A percentile compares a stretch with the other conserved stretches of the same genome.
Conservation (phyloP, 1,140 invertebrate species). For the Leptinotarsa texana region DNA sequence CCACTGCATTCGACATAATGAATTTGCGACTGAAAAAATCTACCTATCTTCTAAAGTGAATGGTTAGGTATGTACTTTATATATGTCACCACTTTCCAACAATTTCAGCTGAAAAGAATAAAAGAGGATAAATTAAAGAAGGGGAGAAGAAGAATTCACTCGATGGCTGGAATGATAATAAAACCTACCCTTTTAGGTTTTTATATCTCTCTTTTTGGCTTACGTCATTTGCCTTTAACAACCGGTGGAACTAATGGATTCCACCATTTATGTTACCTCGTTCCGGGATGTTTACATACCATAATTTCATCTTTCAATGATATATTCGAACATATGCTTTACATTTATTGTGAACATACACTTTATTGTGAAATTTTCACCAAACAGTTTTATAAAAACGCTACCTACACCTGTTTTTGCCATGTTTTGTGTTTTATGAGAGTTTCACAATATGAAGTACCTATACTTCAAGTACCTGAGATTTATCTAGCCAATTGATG, state of each 20-base stretch:
- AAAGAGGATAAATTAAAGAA: conserved; percentile 45
- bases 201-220: conserved; percentile 42
- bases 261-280: conserved; percentile 39
- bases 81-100: conserved; percentile 34
- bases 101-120: conserved; percentile 38
- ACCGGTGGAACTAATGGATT: conserved; percentile 50
- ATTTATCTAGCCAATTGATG: too few relatives aligned
- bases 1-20: not conserved
- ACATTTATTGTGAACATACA: too few relatives aligned
- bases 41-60: conserved; percentile 8
- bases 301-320: too few relatives aligned
- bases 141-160: conserved; percentile 36
- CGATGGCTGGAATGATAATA: conserved; percentile 45
- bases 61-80: conserved; percentile 34
- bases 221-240: conserved; percentile 52
- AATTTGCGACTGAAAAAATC: not conserved
- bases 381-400: too few relatives aligned
- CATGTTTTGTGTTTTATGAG: too few relatives aligned
- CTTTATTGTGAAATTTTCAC: too few relatives aligned
- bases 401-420: too few relatives aligned
- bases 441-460: too few relatives aligned
- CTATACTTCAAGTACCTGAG: too few relatives aligned
- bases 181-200: conserved; percentile 47
- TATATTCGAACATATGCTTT: too few relatives aligned
- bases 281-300: not conserved